These are phyloP conservation scores for Atlantisia rogersi DNA, from an alignment of 2,113 vertebrate species.

Conservation along the genomic window DNA sequence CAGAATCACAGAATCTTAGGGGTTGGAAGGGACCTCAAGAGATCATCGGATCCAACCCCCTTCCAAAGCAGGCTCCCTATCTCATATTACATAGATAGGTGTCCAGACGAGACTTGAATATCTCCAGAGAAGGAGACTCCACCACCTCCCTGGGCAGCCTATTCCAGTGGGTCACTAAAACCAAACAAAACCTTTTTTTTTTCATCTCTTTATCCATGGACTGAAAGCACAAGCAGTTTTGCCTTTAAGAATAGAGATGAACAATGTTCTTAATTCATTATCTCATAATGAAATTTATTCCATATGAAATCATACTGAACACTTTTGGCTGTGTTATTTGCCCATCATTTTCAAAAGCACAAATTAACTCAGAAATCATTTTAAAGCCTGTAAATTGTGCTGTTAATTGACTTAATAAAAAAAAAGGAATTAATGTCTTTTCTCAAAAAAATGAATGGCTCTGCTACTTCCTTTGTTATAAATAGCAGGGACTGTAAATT, in stretches of 20 bases:
- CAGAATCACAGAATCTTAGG: no score
- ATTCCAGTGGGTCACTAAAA: background rate
- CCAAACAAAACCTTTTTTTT: background rate
- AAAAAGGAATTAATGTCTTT: background rate
- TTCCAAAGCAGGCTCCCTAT: no score
- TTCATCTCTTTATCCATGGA: background rate
- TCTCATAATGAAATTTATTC: background rate
- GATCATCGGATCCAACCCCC: no score
- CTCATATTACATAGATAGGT: no score
- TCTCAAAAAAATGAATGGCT: background rate
- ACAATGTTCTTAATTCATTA: background rate
- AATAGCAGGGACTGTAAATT: background rate
- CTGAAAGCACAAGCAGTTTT: background rate
- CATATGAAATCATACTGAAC: background rate
- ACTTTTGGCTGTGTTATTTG: background rate
- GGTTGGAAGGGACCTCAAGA: no score
- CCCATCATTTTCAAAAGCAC: background rate
- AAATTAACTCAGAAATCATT: background rate
- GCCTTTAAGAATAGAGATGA: background rate
- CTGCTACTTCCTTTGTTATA: background rate
- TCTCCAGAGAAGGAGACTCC: no score
- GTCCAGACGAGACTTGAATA: no score
- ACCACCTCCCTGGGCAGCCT: no score
- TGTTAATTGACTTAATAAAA: background rate
- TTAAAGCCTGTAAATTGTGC: constrained; percentile 1